Conservation (phyloP, 1,140 invertebrate species). For the Helicoverpa armigera region DNA sequence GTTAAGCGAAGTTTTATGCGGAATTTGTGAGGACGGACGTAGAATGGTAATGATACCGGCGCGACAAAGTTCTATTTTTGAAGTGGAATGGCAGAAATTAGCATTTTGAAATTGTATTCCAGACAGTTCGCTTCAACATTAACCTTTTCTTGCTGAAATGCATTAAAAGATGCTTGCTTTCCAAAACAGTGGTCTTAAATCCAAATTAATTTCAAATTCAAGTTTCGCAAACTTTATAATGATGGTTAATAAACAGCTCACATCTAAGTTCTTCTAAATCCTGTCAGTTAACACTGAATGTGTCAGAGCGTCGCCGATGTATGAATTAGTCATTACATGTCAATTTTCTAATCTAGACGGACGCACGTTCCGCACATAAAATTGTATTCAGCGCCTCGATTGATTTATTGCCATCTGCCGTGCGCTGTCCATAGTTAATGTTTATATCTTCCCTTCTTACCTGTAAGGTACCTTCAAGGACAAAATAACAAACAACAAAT, state of each 20-base stretch:
- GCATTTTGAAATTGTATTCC: constrained; percentile 1
- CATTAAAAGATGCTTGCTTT: background rate
- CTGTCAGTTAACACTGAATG: background rate
- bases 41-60: background rate
- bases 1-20: constrained; percentile 32
- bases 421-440: constrained; percentile 74
- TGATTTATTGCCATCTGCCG: constrained; percentile 75
- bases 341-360: constrained; percentile 50
- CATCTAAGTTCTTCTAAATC: background rate
- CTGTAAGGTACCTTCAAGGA: constrained; percentile 43
- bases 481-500: constrained; percentile 39
- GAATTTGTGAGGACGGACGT: constrained; percentile 16
- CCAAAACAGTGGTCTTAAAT: background rate
- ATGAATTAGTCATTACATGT: constrained; percentile 46
- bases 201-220: background rate
- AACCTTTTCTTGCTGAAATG: background rate
- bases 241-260: no score
- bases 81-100: background rate
- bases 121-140: background rate
- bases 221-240: background rate
- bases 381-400: constrained; percentile 58
- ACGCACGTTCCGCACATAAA: constrained; percentile 66
- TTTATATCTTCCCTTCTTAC: constrained; percentile 64
- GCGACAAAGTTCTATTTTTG: background rate
- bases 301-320: constrained; percentile 13